Percentiles rank a stretch among this genome's conserved stretches.
Conservation (phyloP, 1,140 invertebrate species). For the Magallana gigas region DNA sequence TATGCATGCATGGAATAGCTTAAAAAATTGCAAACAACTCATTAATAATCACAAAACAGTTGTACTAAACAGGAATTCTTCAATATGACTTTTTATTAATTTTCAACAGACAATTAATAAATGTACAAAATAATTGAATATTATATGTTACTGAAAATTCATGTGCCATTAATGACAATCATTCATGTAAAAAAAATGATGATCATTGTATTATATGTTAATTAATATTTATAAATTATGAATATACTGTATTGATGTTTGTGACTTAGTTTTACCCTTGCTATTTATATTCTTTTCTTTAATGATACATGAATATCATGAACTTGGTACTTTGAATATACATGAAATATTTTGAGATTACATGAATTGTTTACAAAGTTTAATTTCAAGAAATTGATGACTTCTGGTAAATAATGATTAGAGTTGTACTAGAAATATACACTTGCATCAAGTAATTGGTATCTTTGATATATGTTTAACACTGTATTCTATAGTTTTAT, state of each 20-base stretch:
- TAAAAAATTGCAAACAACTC: background rate
- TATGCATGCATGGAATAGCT: background rate
- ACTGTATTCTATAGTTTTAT: constrained; percentile 1
- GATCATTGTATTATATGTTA: constrained; percentile 1
- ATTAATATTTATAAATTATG: background rate
- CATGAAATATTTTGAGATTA: background rate
- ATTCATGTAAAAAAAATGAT: background rate
- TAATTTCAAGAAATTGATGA: background rate
- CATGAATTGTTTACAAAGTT: background rate
- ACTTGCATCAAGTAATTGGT: background rate
- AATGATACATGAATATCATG: background rate
- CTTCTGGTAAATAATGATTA: background rate
- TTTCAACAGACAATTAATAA: constrained; percentile 3
- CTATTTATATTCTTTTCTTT: background rate
- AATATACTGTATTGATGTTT: background rate
- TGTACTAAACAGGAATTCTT: background rate
- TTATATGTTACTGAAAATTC: background rate
- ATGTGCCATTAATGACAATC: background rate
- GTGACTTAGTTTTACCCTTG: background rate
- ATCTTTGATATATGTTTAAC: background rate
- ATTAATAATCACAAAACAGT: background rate
- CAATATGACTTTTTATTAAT: background rate
- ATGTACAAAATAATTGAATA: background rate
- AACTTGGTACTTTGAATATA: background rate
- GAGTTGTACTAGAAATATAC: background rate